Evolutionary conservation across 92 coral and sea anemone genomes (phyloP).

Genomic region (Palythoa heliodiscus): DNA sequence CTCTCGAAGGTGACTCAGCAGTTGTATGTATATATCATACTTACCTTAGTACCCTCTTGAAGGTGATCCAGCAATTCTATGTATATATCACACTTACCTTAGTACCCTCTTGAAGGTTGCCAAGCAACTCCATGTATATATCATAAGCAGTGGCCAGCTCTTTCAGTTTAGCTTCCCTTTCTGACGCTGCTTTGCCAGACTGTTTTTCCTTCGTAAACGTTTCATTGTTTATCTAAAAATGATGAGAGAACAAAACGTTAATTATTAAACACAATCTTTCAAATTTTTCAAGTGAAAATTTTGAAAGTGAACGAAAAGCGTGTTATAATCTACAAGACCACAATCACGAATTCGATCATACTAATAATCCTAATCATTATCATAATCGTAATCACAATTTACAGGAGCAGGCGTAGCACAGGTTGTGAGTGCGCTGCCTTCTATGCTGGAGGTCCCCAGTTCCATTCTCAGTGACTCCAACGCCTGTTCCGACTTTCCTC

Average conservation of each 20-base stretch:
- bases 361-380: too few relatives aligned
- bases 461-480: too few relatives aligned
- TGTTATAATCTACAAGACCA: too few relatives aligned
- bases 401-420: too few relatives aligned
- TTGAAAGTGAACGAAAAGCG: too few relatives aligned
- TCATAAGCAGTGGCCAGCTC: conserved; percentile 96
- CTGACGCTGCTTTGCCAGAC: conserved; percentile 89
- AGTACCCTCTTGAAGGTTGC: conserved; percentile 91
- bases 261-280: background rate
- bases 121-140: conserved; percentile 87
- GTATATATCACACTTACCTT: conserved; percentile 53
- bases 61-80: conserved; percentile 85
- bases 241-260: background rate
- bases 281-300: too few relatives aligned
- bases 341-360: too few relatives aligned
- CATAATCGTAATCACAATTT: too few relatives aligned
- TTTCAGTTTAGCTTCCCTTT: conserved; percentile 88
- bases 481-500: too few relatives aligned
- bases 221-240: conserved; percentile 78
- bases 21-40: conserved; percentile 45
- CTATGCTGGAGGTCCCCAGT: too few relatives aligned
- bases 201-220: conserved; percentile 85
- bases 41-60: conserved; percentile 93
- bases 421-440: too few relatives aligned
- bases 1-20: conserved; percentile 72